phyloP scores from a whole-genome alignment of 2,888 invertebrate genomes.

The Chrysina gloriosa region DNA sequence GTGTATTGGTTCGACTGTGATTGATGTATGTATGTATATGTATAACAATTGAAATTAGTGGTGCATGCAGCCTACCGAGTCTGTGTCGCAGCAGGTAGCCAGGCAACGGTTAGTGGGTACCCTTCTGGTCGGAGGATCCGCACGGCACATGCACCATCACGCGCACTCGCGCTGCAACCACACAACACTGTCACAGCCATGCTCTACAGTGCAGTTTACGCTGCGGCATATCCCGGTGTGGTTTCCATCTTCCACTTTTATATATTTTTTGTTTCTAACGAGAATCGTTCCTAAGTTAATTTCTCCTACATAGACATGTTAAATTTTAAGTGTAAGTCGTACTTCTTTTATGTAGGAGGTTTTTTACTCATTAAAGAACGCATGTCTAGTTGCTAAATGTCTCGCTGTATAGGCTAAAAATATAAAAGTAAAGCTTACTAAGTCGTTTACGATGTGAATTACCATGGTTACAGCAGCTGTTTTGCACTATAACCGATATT shows the following conservation, averaged over 20 bases:
- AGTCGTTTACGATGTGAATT: too few relatives aligned
- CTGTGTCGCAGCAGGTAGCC: constrained; percentile 63
- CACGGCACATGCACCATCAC: constrained; percentile 89
- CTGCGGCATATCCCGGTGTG: constrained; percentile 56
- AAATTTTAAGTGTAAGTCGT: neutral
- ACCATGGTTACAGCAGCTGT: too few relatives aligned
- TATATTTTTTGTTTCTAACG: neutral
- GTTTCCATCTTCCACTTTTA: constrained; percentile 29
- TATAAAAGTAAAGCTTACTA: too few relatives aligned
- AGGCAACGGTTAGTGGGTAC: constrained; percentile 61
- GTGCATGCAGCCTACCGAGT: constrained; percentile 64
- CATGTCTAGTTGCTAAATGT: constrained; percentile 25
- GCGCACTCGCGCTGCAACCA: constrained; percentile 91
- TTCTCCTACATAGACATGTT: neutral
- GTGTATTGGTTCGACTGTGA: neutral
- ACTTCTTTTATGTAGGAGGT: constrained; percentile 9
- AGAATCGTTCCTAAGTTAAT: neutral
- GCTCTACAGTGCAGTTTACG: constrained; percentile 52
- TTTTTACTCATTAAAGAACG: too few relatives aligned
- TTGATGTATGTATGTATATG: constrained; percentile 12
- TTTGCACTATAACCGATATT: too few relatives aligned
- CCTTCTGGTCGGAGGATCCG: constrained; percentile 64
- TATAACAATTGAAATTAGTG: constrained; percentile 36
- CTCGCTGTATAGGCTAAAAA: too few relatives aligned
- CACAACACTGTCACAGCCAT: constrained; percentile 65